Conservation (phyloP, 1,140 invertebrate genomes). For the Aricia agestis region DNA sequence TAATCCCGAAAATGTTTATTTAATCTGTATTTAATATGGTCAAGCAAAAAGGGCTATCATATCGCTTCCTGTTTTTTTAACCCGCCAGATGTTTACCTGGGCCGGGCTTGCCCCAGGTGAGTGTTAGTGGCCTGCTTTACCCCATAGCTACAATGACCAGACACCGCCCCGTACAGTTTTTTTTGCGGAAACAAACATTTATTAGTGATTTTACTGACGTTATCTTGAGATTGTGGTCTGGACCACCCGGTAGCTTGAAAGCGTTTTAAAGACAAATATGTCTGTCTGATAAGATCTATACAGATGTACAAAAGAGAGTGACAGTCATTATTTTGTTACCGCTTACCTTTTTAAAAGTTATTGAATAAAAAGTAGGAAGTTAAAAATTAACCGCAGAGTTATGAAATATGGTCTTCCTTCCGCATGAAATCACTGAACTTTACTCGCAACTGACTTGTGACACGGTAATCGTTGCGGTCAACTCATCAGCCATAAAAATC, state of each 20-base stretch:
- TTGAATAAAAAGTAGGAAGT: not conserved
- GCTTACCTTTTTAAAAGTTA: no score
- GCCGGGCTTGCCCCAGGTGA: no score
- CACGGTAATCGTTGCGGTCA: not conserved
- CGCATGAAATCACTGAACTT: slow-evolving; percentile 1
- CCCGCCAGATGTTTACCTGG: not conserved
- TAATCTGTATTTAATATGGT: not conserved
- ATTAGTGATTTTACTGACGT: not conserved
- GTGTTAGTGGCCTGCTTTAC: not conserved
- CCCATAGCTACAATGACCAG: not conserved
- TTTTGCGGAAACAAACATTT: not conserved
- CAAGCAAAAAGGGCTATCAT: not conserved
- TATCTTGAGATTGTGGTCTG: not conserved
- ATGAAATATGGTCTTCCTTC: not conserved
- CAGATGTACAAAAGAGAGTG: not conserved
- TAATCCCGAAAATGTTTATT: not conserved
- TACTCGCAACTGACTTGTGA: not conserved
- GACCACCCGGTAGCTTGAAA: not conserved
- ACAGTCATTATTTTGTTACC: not conserved
- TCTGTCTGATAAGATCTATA: not conserved
- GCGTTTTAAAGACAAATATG: not conserved
- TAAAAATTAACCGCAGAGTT: not conserved
- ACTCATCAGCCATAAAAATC: not conserved
- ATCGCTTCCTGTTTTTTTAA: slow-evolving; percentile 1
- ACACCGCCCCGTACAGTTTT: not conserved